Percentiles rank a stretch among this genome's conserved stretches.
These are phyloP conservation scores for Alexandromys fortis DNA, from an alignment of 2,113 vertebrate species.

Conservation along the genomic window DNA sequence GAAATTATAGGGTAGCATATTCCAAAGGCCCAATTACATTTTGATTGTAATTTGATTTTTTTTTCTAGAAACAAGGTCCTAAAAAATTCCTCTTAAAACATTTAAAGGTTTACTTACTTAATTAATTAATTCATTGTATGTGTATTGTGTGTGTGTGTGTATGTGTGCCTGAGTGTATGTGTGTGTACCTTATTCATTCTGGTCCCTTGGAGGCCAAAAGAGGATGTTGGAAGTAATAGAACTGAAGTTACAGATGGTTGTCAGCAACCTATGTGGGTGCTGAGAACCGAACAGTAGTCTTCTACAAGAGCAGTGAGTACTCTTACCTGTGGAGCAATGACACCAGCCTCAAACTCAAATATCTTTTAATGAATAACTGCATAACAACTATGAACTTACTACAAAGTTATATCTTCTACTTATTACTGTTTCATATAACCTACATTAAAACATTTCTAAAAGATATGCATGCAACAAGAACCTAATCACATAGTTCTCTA, in stretches of 20 bases:
- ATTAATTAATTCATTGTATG: background rate
- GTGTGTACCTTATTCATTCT: background rate
- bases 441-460: slow-evolving; percentile 45
- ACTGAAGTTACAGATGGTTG: background rate
- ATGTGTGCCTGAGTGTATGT: background rate
- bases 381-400: slow-evolving; percentile 18
- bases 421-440: slow-evolving; percentile 1
- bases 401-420: background rate
- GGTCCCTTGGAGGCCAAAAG: background rate
- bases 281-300: background rate
- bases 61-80: slow-evolving; percentile 35
- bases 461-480: background rate
- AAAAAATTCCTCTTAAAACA: slow-evolving; percentile 5
- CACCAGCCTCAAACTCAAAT: background rate
- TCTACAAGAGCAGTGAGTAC: background rate
- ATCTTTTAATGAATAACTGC: slow-evolving; percentile 9
- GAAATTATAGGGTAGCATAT: slow-evolving; percentile 23
- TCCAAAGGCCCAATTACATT: slow-evolving; percentile 4
- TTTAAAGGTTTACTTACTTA: background rate
- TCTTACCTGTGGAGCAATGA: background rate
- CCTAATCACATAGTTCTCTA: background rate
- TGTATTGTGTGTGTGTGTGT: background rate
- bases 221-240: background rate
- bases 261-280: background rate
- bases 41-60: slow-evolving; percentile 31